A percentile compares a stretch with the other conserved stretches of the same genome.
phyloP scores from a whole-genome alignment of 2,888 invertebrate genomes.

The Siphlonurus alternatus region DNA sequence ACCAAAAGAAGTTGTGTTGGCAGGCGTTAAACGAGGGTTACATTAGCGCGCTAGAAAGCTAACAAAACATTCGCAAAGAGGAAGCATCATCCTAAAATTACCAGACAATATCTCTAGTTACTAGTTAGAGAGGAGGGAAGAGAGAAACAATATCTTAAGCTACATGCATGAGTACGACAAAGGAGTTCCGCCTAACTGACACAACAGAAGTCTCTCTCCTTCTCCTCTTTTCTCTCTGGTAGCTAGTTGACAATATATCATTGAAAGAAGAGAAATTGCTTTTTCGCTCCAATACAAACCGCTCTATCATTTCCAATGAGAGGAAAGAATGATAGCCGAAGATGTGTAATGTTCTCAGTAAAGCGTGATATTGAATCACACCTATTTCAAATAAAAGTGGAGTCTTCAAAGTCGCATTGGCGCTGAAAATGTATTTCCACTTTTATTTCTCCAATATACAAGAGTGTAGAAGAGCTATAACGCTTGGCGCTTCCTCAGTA shows the following conservation, averaged over 20 bases:
- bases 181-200: neutral
- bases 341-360: neutral
- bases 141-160: neutral
- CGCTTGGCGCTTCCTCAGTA: no score
- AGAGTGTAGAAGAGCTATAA: no score
- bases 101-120: neutral
- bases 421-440: neutral
- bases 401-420: neutral
- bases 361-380: neutral
- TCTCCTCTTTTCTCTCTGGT: neutral
- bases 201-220: neutral
- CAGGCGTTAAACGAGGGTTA: neutral
- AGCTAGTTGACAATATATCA: neutral
- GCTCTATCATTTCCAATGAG: neutral
- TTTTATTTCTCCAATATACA: no score
- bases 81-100: neutral
- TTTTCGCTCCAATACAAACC: neutral
- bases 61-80: neutral
- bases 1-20: neutral
- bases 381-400: neutral
- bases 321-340: neutral
- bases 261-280: neutral
- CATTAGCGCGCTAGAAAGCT: neutral
- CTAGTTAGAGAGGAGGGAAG: neutral
- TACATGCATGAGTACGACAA: neutral